phyloP scores from a whole-genome alignment of 1,140 invertebrate genomes.

The Globodera rostochiensis region DNA sequence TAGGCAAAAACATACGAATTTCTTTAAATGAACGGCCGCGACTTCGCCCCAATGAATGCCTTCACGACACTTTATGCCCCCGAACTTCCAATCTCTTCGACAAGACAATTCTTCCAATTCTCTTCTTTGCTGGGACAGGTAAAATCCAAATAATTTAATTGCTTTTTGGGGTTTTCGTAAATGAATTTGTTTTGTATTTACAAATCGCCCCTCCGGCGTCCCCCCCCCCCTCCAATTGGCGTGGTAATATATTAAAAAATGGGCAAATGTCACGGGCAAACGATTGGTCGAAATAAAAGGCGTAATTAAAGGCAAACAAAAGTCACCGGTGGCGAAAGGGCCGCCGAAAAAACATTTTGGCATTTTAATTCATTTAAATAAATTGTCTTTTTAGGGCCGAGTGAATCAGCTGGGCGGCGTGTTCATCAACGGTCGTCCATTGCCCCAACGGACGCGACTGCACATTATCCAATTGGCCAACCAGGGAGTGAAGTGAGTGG shows the following conservation, averaged over 20 bases:
- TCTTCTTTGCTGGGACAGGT: not conserved
- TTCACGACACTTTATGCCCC: not conserved
- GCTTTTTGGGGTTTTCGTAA: not conserved
- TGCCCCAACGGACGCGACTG: conserved; percentile 83
- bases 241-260: not conserved
- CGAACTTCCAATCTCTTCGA: not conserved
- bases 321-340: not conserved
- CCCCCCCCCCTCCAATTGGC: not conserved
- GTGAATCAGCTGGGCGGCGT: conserved; percentile 88
- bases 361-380: not conserved
- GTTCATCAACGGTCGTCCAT: conserved; percentile 85
- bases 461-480: conserved; percentile 88
- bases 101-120: not conserved
- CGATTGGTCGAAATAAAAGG: not conserved
- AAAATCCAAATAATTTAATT: not conserved
- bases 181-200: not conserved
- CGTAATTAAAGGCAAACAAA: not conserved
- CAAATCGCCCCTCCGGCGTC: too few species aligned
- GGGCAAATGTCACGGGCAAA: not conserved
- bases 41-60: not conserved
- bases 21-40: too few species aligned
- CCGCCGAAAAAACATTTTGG: not conserved
- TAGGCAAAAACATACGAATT: too few species aligned
- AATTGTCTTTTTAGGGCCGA: conserved; percentile 74
- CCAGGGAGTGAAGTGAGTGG: conserved; percentile 72